Conservation (phyloP, 2,888 invertebrate genomes). For the Hoplodrina blanda region DNA sequence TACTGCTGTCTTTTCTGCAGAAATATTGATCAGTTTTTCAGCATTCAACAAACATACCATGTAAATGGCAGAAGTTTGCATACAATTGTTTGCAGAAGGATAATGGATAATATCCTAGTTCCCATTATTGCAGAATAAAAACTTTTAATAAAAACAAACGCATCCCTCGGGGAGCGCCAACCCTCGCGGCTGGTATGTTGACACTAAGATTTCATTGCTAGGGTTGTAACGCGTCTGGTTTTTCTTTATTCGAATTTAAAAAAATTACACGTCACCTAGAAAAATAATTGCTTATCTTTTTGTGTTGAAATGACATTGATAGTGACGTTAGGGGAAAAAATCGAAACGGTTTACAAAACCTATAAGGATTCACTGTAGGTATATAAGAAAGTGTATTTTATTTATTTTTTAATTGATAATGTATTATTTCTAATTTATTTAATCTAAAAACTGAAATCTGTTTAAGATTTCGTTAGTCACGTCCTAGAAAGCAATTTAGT, state of each 20-base stretch:
- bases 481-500: constrained; percentile 12
- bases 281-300: too few species aligned
- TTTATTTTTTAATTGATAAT: background rate
- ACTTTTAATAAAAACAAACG: constrained; percentile 88
- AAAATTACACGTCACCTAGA: too few species aligned
- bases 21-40: too few species aligned
- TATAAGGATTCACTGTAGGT: too few species aligned
- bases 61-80: constrained; percentile 9
- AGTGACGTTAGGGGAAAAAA: too few species aligned
- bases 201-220: constrained; percentile 79
- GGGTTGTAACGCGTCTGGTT: constrained; percentile 71
- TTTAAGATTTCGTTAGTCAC: background rate
- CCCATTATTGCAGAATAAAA: constrained; percentile 80
- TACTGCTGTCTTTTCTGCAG: too few species aligned
- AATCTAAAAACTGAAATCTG: constrained; percentile 3
- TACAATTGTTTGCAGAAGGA: constrained; percentile 47
- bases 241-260: background rate
- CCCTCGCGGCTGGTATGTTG: constrained; percentile 78
- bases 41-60: background rate
- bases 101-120: constrained; percentile 48
- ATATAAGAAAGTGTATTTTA: background rate
- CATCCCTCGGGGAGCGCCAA: constrained; percentile 77
- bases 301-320: background rate
- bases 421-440: too few species aligned
- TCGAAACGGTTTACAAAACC: too few species aligned